Base-by-base conservation (phyloP, 2,797 vertebrate genomes). In the Spea hammondii region DNA sequence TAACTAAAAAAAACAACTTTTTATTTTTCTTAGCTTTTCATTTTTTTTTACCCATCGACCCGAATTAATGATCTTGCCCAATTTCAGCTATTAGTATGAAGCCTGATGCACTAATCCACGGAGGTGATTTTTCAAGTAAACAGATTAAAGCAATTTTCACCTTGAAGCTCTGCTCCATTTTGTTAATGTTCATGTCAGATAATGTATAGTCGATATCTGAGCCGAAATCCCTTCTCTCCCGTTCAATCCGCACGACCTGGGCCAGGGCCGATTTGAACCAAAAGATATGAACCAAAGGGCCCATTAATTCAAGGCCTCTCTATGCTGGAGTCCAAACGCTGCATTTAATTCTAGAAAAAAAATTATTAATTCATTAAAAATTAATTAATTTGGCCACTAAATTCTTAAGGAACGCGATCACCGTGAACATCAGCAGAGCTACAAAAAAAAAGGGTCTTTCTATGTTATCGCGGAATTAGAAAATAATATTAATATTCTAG, bases 61-160 rank as follows among this genome's bases (percentile, higher is more conserved):
- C 14, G n/a, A 17, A 17, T 62, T 6, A 32, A 17, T 62, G 14
- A 62, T 62, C 59, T 17, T 17, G 9, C 8, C 4, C 59, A 62
- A 62, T 62, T 62, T 62, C 14, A 62, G 32, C 5, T 7, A 6
- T 6, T 62, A 5, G 5, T 17, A 17, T 6, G 32, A 12, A 4
- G n/a, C n/a, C 14, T 17, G 1, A 6, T 10, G 59, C 9, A 17
- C 64, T 47, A 65, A 50, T 68, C 45, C 46, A 68, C 65, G 10
- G 14, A 9, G 44, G 65, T 49, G 47, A 68, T 68, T 49, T 68
- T 48, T 68, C 65, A 68, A 13, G 46, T n/a, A 68, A 68, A 49
- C 13, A 49, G 47, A 50, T 68, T 68, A 49, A 48, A 68, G 65
- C 44, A 68, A 68, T 49, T 68, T 68, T 68, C 12, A 68, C 65